Conservation (phyloP, 2,888 invertebrate genomes). For the Formica aserva region DNA sequence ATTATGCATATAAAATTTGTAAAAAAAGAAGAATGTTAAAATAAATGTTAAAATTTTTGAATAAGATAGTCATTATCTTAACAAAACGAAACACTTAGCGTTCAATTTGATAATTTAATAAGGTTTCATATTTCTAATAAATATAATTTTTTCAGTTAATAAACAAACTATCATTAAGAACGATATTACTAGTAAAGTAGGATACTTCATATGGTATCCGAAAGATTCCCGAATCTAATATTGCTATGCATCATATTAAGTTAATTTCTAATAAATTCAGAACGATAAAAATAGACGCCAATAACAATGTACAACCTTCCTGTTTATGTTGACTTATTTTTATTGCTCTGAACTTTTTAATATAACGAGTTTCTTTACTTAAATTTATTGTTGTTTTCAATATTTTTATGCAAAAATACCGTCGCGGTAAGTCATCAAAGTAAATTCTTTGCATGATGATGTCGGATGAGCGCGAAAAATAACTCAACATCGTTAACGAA, state of each 20-base stretch:
- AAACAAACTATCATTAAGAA: background rate
- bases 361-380: too few species aligned
- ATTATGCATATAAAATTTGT: background rate
- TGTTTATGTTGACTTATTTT: too few species aligned
- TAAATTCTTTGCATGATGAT: conserved; percentile 9
- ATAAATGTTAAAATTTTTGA: background rate
- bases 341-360: too few species aligned
- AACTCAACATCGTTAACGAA: conserved; percentile 11
- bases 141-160: conserved; percentile 14
- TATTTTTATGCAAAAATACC: background rate
- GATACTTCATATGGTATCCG: background rate
- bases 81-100: background rate
- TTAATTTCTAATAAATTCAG: conserved; percentile 3
- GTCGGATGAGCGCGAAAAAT: background rate
- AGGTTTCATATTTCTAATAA: conserved; percentile 12
- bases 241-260: background rate
- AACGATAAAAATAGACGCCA: too few species aligned
- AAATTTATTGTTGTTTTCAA: conserved; percentile 1
- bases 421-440: background rate
- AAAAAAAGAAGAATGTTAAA: background rate
- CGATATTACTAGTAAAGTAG: background rate
- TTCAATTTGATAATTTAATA: background rate
- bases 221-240: background rate
- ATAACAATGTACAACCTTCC: too few species aligned
- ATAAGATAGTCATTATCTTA: background rate